A percentile compares a stretch with the other conserved stretches of the same genome.
phyloP scores from a whole-genome alignment of 2,797 vertebrate species.

The Ctenopoma kingsleyae region DNA sequence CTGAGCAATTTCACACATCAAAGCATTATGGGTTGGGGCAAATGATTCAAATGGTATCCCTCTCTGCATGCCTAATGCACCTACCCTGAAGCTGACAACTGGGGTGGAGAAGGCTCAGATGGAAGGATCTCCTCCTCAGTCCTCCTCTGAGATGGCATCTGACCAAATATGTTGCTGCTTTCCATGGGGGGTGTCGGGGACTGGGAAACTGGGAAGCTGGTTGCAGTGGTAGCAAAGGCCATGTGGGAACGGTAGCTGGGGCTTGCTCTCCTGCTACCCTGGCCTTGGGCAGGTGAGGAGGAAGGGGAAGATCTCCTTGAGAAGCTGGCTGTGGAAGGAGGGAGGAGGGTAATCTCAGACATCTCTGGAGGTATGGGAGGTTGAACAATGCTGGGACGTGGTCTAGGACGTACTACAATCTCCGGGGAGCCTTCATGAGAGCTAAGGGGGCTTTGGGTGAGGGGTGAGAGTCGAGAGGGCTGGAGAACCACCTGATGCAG shows the following conservation, averaged over 20 bases:
- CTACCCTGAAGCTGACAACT: conserved; percentile 98
- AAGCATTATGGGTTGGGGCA: conserved; percentile 76
- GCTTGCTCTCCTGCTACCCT: conserved; percentile 86
- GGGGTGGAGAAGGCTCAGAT: conserved; percentile 93
- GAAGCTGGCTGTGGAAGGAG: conserved; percentile 95
- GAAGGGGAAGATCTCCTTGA: conserved; percentile 96
- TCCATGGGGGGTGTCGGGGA: conserved; percentile 90
- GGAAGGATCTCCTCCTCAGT: conserved; percentile 94
- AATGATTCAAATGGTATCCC: conserved; percentile 76
- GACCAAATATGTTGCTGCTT: conserved; percentile 93
- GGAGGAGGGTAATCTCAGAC: conserved; percentile 97
- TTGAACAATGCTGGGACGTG: conserved; percentile 93
- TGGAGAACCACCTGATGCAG: conserved; percentile 99
- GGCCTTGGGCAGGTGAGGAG: conserved; percentile 93
- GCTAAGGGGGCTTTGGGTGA: conserved; percentile 97
- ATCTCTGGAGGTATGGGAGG: conserved; percentile 88
- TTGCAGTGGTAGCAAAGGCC: conserved; percentile 92
- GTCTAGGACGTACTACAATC: conserved; percentile 93
- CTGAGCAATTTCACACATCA: conserved; percentile 70
- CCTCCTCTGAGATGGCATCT: conserved; percentile 92
- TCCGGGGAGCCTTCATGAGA: conserved; percentile 96
- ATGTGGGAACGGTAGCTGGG: conserved; percentile 90
- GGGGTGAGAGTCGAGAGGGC: conserved; percentile 96
- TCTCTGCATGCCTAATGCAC: conserved; percentile 84
- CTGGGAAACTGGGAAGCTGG: conserved; percentile 90